Evolutionary conservation across 2,797 vertebrate genomes (phyloP).

Genomic region (Anabas testudineus): DNA sequence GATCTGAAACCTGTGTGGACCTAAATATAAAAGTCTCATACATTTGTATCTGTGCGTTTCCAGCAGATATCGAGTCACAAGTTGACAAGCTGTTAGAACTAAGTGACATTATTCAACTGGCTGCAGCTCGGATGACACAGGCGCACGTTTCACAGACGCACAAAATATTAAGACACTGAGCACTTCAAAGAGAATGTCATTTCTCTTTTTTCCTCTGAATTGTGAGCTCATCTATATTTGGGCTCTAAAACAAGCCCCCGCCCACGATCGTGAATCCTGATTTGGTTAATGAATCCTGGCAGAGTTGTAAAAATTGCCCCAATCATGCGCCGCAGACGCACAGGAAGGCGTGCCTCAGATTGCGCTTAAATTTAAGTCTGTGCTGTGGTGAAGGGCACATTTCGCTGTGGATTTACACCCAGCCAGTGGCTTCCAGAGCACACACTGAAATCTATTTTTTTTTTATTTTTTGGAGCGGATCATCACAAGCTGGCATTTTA

Average conservation of each 20-base stretch:
- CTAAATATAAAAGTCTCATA: background rate
- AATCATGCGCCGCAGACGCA: constrained; percentile 74
- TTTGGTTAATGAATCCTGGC: constrained; percentile 42
- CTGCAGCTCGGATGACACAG: background rate
- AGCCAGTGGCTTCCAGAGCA: background rate
- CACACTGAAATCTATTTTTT: background rate
- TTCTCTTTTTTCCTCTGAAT: background rate
- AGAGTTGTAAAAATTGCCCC: constrained; percentile 75
- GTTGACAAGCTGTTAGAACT: background rate
- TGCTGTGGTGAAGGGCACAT: constrained; percentile 34
- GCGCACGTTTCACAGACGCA: background rate
- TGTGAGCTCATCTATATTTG: constrained; percentile 38
- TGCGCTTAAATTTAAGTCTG: constrained; percentile 75
- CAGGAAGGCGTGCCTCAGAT: constrained; percentile 70
- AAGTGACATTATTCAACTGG: too few species aligned
- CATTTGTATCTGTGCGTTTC: background rate
- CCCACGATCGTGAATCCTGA: constrained; percentile 30
- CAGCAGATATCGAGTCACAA: background rate
- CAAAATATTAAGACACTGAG: background rate
- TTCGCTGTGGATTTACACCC: constrained; percentile 45
- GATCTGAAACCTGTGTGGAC: background rate
- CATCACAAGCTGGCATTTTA: background rate
- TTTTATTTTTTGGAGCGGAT: constrained; percentile 35
- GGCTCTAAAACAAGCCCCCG: constrained; percentile 19
- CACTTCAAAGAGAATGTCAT: background rate